Conservation (phyloP, 2,797 vertebrate genomes). For the Acomys russatus region DNA sequence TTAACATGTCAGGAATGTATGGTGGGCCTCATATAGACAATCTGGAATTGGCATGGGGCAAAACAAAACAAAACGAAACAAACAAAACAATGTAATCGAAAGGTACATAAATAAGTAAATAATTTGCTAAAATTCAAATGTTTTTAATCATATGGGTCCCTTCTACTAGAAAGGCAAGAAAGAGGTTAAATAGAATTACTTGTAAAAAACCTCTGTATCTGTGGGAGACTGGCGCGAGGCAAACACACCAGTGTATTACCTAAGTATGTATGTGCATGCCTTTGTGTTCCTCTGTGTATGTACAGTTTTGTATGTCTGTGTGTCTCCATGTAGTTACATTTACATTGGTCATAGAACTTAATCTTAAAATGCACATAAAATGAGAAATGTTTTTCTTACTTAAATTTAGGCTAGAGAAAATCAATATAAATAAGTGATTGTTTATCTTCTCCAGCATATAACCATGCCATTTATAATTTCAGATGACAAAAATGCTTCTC, state of each 20-base stretch:
- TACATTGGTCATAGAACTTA: conserved; percentile 54
- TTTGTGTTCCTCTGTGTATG: too few species aligned
- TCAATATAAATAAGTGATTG: conserved; percentile 62
- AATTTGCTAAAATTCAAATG: conserved; percentile 80
- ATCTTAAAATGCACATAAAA: conserved; percentile 62
- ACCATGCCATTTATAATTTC: conserved; percentile 76
- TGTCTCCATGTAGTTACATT: not conserved
- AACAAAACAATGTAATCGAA: conserved; percentile 62
- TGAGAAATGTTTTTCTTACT: conserved; percentile 41
- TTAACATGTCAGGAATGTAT: conserved; percentile 79
- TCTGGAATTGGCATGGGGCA: conserved; percentile 63
- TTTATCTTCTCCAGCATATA: conserved; percentile 57
- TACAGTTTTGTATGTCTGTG: too few species aligned
- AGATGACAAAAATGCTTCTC: conserved; percentile 42
- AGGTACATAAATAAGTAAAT: not conserved
- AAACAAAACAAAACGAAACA: conserved; percentile 35
- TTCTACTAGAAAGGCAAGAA: conserved; percentile 77
- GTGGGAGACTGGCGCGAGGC: too few species aligned
- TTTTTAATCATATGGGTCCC: conserved; percentile 82
- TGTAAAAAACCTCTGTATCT: not conserved
- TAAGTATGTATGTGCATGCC: not conserved
- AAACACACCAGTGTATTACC: too few species aligned
- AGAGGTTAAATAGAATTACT: conserved; percentile 11
- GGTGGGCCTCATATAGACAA: conserved; percentile 84
- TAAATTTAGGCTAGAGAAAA: conserved; percentile 76